These are phyloP conservation scores for Hydrotaea diabolus DNA, from an alignment of 2,888 invertebrate species.

Conservation along the genomic window DNA sequence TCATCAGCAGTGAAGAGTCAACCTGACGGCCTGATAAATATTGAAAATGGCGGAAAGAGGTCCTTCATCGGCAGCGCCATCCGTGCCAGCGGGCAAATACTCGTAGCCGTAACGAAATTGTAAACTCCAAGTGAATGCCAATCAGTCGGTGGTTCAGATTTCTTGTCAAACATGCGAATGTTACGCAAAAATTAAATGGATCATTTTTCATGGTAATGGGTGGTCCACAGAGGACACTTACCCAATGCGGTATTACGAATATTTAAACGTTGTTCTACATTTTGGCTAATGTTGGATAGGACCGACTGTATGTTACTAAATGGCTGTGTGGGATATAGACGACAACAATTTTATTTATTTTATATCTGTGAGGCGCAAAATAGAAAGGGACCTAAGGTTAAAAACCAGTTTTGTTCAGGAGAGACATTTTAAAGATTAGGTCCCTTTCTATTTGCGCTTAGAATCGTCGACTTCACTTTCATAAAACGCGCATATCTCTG, in stretches of 20 bases:
- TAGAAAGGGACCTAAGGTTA: too few relatives aligned
- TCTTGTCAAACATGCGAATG: conserved; percentile 12
- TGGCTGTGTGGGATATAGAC: too few relatives aligned
- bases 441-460: too few relatives aligned
- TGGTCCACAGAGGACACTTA: not conserved
- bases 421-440: too few relatives aligned
- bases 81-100: not conserved
- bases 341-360: too few relatives aligned
- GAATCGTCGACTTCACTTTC: too few relatives aligned
- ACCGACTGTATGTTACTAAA: too few relatives aligned
- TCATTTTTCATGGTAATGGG: not conserved
- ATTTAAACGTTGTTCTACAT: too few relatives aligned
- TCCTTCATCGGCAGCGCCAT: not conserved
- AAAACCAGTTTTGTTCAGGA: too few relatives aligned
- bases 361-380: too few relatives aligned
- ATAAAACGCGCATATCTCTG: too few relatives aligned
- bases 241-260: not conserved
- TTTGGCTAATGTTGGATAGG: too few relatives aligned
- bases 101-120: conserved; percentile 23
- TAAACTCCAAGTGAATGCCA: conserved; percentile 10
- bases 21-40: not conserved
- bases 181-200: not conserved
- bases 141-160: conserved; percentile 10
- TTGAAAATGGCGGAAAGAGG: not conserved
- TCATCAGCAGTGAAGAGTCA: conserved; percentile 27